Evolutionary conservation across 1,140 invertebrate genomes (phyloP), one percentile per base, ranked within the genome.

Genomic region (Cylas formicarius): DNA sequence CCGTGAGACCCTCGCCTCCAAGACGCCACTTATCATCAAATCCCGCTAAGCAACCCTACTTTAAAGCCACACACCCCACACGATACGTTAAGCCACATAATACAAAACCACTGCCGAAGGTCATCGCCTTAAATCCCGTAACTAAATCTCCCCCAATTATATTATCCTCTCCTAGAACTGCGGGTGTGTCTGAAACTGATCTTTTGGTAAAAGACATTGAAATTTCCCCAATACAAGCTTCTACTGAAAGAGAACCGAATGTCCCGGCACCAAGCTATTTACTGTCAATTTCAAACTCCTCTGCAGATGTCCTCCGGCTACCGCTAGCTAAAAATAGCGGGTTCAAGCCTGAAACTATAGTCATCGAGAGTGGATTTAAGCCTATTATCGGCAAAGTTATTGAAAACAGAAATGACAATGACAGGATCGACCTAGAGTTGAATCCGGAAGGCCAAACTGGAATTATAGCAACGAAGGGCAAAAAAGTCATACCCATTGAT

Each of bases 301-400:
- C 8, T 23, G 4, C 10, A n/a, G 11, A 11, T 5, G 31, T 11
- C 9, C 13, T 17, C 2, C 28, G 7, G 10, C 4, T 6, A 42
- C 4, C 8, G 17, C 8, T 11, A 1, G 34, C 48, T 26, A 11
- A 6, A 13, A 52, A 84, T 53, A 81, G 78, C 3, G 86, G 85
- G 0, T 90, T 90, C 56, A 76, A 86, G 60, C 84, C 84, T 0
- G 76, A 80, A 43, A 81, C 82, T 0, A 79, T 90, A 10, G 78
- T 88, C 0, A 80, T 88, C 21, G 86, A 89, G 66, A 77, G 83
- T 36, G 85, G 85, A 0, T 90, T 90, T 54, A 84, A 80, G 43
- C 85, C 86, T 1, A 87, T 89, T 11, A 74, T 86, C n/a, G 70
- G 72, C 11, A 77, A 74, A 62, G 67, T 54, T 39, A 55, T 44